A percentile compares a stretch with the other conserved stretches of the same genome.
Conservation (phyloP, 2,797 vertebrate species). For the Choloepus didactylus region DNA sequence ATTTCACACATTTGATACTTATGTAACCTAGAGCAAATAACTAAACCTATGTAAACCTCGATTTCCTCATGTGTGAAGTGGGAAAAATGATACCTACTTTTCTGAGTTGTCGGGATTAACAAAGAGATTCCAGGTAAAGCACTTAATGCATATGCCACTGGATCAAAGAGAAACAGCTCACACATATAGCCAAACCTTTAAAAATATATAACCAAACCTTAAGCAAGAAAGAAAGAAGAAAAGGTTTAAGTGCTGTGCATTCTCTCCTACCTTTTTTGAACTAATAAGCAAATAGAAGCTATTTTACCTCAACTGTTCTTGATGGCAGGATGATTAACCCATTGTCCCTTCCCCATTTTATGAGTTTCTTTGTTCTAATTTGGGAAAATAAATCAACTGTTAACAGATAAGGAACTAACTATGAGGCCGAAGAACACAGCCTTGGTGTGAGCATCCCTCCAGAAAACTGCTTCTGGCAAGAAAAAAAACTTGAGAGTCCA, state of each 20-base stretch:
- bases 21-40: not conserved
- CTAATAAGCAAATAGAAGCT: constrained; percentile 1
- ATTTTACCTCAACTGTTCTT: not conserved
- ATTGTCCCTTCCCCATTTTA: not conserved
- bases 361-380: constrained; percentile 58
- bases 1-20: constrained; percentile 7
- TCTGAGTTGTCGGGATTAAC: not conserved
- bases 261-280: constrained; percentile 36
- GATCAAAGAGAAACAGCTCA: not conserved
- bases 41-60: not conserved
- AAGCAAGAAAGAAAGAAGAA: not conserved
- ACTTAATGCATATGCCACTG: not conserved
- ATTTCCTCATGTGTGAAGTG: constrained; percentile 19
- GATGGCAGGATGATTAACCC: not conserved
- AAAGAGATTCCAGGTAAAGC: not conserved
- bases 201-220: not conserved
- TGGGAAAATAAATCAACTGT: constrained; percentile 46
- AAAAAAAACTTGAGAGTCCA: not conserved
- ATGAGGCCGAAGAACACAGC: not conserved
- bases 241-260: not conserved
- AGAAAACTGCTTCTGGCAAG: constrained; percentile 4
- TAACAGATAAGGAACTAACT: constrained; percentile 50
- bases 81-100: not conserved
- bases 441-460: constrained; percentile 8
- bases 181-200: not conserved